Conservation (phyloP, 2,888 invertebrate species). For the Drosophila subsilvestris region DNA sequence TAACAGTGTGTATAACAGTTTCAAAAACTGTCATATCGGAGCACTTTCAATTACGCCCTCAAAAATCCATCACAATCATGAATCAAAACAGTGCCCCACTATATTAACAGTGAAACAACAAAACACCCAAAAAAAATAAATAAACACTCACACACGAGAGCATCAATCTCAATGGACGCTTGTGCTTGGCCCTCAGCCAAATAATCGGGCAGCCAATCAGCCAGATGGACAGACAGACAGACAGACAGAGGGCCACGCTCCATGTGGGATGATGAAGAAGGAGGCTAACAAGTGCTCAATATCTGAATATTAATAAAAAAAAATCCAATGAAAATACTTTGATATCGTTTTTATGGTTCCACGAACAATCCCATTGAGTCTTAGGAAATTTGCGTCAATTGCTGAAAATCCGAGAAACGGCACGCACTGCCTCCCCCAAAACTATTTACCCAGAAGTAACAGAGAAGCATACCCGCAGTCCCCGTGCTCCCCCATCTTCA, state of each 20-base stretch:
- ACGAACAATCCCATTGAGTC: constrained; percentile 18
- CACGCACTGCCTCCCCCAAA: constrained; percentile 24
- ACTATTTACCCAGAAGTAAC: constrained; percentile 30
- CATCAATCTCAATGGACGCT: constrained; percentile 21
- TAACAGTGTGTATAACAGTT: background rate
- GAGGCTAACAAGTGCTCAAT: constrained; percentile 19
- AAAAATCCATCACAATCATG: background rate
- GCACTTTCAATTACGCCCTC: background rate
- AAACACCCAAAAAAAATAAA: constrained; percentile 5
- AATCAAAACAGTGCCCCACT: constrained; percentile 11
- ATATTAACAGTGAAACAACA: constrained; percentile 7
- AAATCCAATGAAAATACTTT: constrained; percentile 30
- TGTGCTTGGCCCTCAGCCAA: constrained; percentile 56
- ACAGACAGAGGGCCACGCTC: constrained; percentile 37
- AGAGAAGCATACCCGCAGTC: background rate
- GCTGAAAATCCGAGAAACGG: constrained; percentile 12
- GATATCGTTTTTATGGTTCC: constrained; percentile 33
- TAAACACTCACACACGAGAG: constrained; percentile 6
- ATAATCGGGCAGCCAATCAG: constrained; percentile 9
- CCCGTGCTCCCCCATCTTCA: background rate
- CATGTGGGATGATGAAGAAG: constrained; percentile 23
- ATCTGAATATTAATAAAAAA: constrained; percentile 29
- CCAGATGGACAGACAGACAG: background rate
- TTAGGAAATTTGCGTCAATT: constrained; percentile 46
- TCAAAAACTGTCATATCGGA: background rate